A percentile compares a stretch with the other conserved stretches of the same genome.
phyloP scores from a whole-genome alignment of 1,140 invertebrate species.

The Metaphire vulgaris region DNA sequence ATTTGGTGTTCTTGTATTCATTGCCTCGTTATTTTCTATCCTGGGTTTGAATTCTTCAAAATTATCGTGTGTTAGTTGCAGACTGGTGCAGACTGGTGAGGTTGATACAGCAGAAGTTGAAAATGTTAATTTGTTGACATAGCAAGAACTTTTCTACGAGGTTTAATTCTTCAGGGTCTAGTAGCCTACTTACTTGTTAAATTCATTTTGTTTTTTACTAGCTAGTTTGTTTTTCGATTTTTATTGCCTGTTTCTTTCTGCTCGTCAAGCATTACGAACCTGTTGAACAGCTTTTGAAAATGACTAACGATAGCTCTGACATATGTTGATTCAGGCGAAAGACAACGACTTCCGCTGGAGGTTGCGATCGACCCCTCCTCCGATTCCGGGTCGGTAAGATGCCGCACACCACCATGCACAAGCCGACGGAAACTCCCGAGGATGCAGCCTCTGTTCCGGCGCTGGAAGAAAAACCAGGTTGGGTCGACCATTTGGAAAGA shows the following conservation, averaged over 20 bases:
- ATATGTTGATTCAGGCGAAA: constrained; percentile 87
- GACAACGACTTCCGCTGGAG: constrained; percentile 78
- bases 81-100: too few relatives aligned
- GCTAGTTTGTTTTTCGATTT: constrained; percentile 10
- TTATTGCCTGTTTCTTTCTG: not conserved
- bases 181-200: too few relatives aligned
- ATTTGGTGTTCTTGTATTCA: too few relatives aligned
- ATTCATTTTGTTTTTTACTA: too few relatives aligned
- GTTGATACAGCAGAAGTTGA: too few relatives aligned
- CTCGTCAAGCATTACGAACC: not conserved
- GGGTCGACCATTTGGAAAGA: too few relatives aligned
- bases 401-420: constrained; percentile 89
- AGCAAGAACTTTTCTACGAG: too few relatives aligned
- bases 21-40: too few relatives aligned
- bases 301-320: constrained; percentile 81
- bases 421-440: constrained; percentile 71
- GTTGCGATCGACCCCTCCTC: constrained; percentile 50
- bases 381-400: constrained; percentile 62
- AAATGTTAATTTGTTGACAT: too few relatives aligned
- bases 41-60: too few relatives aligned
- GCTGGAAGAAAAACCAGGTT: constrained; percentile 32
- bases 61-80: too few relatives aligned
- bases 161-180: too few relatives aligned
- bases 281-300: constrained; percentile 37
- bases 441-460: constrained; percentile 33